Evolutionary conservation across 2,113 vertebrate species (phyloP).

Genomic region (Perognathus longimembris): DNA sequence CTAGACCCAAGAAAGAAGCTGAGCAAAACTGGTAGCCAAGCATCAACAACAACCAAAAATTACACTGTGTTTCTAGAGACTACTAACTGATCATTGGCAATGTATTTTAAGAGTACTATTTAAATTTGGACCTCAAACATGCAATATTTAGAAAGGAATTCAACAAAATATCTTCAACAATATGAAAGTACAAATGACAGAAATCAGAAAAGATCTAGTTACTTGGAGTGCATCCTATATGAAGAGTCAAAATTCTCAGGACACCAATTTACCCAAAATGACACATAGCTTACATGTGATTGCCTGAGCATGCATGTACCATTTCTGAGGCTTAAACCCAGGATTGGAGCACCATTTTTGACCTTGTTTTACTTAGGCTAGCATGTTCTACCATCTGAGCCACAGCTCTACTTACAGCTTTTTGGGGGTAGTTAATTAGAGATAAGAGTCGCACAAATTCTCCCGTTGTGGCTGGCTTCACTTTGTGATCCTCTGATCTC

Average conservation of each 20-base stretch:
- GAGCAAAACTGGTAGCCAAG: neutral
- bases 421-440: too few relatives aligned
- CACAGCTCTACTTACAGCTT: too few relatives aligned
- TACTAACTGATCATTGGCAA: neutral
- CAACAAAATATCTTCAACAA: neutral
- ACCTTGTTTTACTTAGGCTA: too few relatives aligned
- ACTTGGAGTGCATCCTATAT: neutral
- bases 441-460: too few relatives aligned
- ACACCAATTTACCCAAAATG: neutral
- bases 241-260: neutral
- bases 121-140: conserved; percentile 22
- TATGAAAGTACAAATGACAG: neutral
- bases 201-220: neutral
- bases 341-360: too few relatives aligned
- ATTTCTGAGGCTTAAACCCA: too few relatives aligned
- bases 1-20: neutral
- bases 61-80: neutral
- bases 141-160: neutral
- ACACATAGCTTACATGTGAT: neutral
- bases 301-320: too few relatives aligned
- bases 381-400: neutral
- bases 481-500: too few relatives aligned
- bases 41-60: neutral
- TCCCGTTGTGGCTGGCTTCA: too few relatives aligned
- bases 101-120: neutral